These are phyloP conservation scores for Esox lucius DNA, from an alignment of 2,797 vertebrate species.

Conservation along the genomic window DNA sequence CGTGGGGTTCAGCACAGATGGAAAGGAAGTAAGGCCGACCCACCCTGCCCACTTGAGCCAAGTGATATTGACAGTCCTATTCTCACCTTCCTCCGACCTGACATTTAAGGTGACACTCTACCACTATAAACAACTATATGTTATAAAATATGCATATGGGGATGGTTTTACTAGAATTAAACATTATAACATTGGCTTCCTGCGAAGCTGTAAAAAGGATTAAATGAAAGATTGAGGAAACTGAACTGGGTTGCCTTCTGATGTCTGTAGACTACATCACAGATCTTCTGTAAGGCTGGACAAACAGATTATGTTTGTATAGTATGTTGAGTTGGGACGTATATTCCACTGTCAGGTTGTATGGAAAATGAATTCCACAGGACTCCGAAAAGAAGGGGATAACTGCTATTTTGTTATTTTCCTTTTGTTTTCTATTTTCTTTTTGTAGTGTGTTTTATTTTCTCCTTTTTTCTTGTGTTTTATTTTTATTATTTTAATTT, in stretches of 20 bases:
- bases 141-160: constrained; percentile 7
- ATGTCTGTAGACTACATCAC: no score
- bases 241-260: no score
- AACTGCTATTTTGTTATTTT: no score
- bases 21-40: constrained; percentile 26
- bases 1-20: constrained; percentile 28
- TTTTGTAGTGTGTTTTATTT: neutral
- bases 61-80: constrained; percentile 35
- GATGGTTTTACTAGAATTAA: neutral
- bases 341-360: no score
- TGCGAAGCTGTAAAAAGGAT: neutral
- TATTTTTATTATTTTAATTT: neutral
- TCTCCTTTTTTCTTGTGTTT: neutral
- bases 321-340: no score
- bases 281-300: no score
- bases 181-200: neutral
- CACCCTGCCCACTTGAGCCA: constrained; percentile 21
- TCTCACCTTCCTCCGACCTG: constrained; percentile 23
- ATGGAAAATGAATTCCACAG: no score
- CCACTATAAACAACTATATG: neutral
- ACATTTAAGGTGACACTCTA: constrained; percentile 23
- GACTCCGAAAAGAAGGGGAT: no score
- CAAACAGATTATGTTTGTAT: no score
- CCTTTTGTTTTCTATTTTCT: no score
- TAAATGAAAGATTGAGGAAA: neutral